Conservation (phyloP, 2,888 invertebrate species). For the Aspidiotus destructor region DNA sequence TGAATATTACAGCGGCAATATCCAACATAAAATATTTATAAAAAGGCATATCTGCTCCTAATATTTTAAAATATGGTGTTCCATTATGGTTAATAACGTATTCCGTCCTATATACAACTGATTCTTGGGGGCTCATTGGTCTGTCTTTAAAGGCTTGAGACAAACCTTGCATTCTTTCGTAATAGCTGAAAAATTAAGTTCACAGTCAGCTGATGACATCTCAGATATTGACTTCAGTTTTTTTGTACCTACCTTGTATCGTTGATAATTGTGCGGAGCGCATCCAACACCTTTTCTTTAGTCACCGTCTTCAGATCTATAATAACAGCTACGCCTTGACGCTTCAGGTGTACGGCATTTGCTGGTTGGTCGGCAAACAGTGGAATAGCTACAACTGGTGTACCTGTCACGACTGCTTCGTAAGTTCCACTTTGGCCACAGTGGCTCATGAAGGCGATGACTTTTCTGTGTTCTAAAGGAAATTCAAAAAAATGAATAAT, state of each 20-base stretch:
- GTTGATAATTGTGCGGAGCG: conserved; percentile 7
- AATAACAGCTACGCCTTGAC: background rate
- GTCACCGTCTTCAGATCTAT: conserved; percentile 9
- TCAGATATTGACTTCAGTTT: background rate
- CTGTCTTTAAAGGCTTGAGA: conserved; percentile 13
- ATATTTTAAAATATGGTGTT: conserved; percentile 2
- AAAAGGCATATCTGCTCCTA: conserved; percentile 1
- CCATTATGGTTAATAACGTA: conserved; percentile 12
- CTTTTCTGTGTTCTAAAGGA: conserved; percentile 16
- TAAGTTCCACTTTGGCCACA: conserved; percentile 14
- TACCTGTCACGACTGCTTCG: conserved; percentile 11
- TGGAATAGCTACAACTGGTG: conserved; percentile 7
- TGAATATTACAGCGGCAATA: background rate
- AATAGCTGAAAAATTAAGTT: background rate
- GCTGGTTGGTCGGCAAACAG: conserved; percentile 8
- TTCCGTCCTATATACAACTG: conserved; percentile 13
- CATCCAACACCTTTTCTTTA: background rate
- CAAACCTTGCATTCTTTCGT: conserved; percentile 12
- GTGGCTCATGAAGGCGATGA: conserved; percentile 17
- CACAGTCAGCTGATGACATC: too few species aligned
- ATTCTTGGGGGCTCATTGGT: conserved; percentile 8
- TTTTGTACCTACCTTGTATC: background rate
- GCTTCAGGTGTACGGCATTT: background rate
- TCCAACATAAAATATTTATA: conserved; percentile 10
- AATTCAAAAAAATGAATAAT: too few species aligned